Base-by-base conservation (phyloP, 2,888 invertebrate genomes). In the Serripes groenlandicus region DNA sequence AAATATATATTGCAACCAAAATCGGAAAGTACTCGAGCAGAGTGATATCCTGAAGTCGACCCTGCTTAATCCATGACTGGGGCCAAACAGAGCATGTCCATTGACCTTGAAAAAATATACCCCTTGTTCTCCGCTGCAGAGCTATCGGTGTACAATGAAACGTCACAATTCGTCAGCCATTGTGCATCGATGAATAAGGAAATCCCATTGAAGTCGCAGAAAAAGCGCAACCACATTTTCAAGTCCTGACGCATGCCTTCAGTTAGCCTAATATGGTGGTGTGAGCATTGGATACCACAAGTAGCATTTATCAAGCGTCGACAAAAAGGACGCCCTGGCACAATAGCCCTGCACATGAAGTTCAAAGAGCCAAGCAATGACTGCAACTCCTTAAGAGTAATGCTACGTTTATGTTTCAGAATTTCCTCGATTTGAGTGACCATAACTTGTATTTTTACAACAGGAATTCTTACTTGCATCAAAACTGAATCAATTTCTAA, bases 311-410 rank as follows among this genome's bases (percentile, higher is more conserved):
- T 81, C 15, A 81, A 73, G 1, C 81, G 7, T 21, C 78, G 30
- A 11, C 75, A 75, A 35, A 81, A 85, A 32, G 85, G 70, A 30
- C 84, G 60, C 11, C 78, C 75, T 18, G 78, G 75, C 3, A 56
- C 21, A 18, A 78, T 76, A 23, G 78, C 85, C 18, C 81, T 54
- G 54, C 81, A 81, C 18, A 70, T 69, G 56, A 83, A 77, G 18
- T 80, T 69, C 2, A 60, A n/a, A 11, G 28, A 58, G 21, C 72
- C 58, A 58, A 60, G 21, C 15, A 60, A 35, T 60, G 73, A 75
- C 26, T 76, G 72, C 32, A 81, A 28, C 15, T 72, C 56, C n/a
- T 56, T 56, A 3, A 71, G 35, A 1, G 42, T 72, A 21, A 52
- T 28, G n/a, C 28, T 78, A 21, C 49, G 23, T 7, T 58, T 42